A percentile compares a stretch with the other conserved stretches of the same genome.
Conservation (phyloP, 1,140 invertebrate species). For the Bombus huntii region DNA sequence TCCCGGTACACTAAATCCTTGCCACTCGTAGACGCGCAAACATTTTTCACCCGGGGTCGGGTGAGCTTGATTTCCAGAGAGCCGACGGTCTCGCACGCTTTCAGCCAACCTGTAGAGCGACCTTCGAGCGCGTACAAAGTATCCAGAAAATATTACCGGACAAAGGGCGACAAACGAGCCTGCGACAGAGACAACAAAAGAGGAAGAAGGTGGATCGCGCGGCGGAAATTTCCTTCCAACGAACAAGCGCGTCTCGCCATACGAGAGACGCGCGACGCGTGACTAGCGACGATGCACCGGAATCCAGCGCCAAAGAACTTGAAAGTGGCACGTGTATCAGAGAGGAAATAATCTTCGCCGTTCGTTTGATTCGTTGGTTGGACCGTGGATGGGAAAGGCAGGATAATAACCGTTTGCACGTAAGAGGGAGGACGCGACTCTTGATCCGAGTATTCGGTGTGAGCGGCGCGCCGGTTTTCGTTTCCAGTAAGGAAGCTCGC, state of each 20-base stretch:
- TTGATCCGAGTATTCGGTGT: background rate
- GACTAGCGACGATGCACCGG: background rate
- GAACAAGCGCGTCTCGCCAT: no score
- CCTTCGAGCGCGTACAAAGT: slow-evolving; percentile 55
- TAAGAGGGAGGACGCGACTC: background rate
- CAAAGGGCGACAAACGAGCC: slow-evolving; percentile 47
- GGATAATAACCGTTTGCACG: slow-evolving; percentile 16
- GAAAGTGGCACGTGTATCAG: no score
- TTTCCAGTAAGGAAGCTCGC: background rate
- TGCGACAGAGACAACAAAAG: slow-evolving; percentile 18
- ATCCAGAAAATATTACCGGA: slow-evolving; percentile 36
- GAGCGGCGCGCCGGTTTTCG: background rate
- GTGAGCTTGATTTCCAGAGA: slow-evolving; percentile 59
- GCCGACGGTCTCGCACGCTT: slow-evolving; percentile 14
- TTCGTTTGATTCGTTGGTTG: slow-evolving; percentile 5
- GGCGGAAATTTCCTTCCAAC: background rate
- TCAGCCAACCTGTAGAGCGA: slow-evolving; percentile 56
- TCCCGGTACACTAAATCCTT: slow-evolving; percentile 65
- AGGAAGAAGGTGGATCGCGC: background rate
- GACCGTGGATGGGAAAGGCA: background rate
- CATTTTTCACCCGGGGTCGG: slow-evolving; percentile 58
- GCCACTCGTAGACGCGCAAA: slow-evolving; percentile 63
- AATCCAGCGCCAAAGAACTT: background rate
- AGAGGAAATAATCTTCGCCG: slow-evolving; percentile 17
- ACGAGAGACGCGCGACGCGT: no score